Evolutionary conservation across 1,140 invertebrate species (phyloP).

Genomic region (Trinorchestia longiramus): DNA sequence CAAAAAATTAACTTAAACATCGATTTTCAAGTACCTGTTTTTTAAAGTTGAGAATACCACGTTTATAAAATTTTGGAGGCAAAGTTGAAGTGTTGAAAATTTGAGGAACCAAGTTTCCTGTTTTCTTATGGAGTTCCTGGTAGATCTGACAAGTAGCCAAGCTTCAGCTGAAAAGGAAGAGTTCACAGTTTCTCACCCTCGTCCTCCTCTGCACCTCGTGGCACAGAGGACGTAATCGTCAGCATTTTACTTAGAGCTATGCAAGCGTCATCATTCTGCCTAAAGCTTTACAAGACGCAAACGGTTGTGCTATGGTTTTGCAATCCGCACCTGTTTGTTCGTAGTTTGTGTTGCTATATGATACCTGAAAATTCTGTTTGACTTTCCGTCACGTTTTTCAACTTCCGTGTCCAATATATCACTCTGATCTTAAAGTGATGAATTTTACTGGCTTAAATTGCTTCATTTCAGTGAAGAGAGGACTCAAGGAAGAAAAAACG

Average conservation of each 20-base stretch:
- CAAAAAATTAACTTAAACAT: too few species aligned
- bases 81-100: too few species aligned
- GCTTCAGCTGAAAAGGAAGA: not conserved
- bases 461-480: too few species aligned
- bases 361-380: not conserved
- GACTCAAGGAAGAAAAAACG: too few species aligned
- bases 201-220: not conserved
- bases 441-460: not conserved
- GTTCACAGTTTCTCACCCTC: not conserved
- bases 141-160: not conserved
- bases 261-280: too few species aligned
- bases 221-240: not conserved
- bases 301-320: not conserved
- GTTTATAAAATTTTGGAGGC: too few species aligned
- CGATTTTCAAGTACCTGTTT: too few species aligned
- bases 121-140: not conserved
- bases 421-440: not conserved
- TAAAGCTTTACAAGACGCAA: too few species aligned
- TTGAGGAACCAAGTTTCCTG: too few species aligned
- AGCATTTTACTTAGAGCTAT: not conserved
- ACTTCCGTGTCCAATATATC: not conserved
- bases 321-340: not conserved
- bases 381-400: not conserved
- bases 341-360: not conserved
- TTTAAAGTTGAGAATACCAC: too few species aligned